Evolutionary conservation across 2,113 vertebrate genomes (phyloP).

Genomic region (Calonectris borealis): DNA sequence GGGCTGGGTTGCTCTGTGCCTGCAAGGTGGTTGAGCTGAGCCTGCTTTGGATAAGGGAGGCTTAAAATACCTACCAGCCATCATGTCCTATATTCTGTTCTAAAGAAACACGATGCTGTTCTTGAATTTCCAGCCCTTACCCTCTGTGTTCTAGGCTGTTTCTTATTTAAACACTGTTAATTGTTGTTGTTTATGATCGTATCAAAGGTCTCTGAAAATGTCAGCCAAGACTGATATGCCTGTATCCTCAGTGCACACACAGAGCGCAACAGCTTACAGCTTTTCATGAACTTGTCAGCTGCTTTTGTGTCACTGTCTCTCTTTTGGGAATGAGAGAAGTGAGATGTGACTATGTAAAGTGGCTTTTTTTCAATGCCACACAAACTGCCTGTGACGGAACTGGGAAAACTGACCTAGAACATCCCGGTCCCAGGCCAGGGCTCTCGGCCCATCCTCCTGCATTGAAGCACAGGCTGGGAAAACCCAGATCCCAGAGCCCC

Average conservation of each 20-base stretch:
- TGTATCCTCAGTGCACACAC: background rate
- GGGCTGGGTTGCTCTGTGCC: background rate
- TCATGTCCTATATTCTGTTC: background rate
- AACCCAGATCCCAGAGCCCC: background rate
- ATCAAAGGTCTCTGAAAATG: background rate
- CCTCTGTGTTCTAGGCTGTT: background rate
- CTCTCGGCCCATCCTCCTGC: fast-evolving
- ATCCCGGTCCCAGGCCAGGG: background rate
- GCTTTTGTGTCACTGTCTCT: background rate
- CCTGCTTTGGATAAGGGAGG: background rate
- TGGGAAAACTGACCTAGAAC: background rate
- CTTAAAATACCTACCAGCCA: background rate
- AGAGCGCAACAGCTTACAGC: background rate
- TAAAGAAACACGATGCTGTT: background rate
- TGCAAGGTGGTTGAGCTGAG: background rate
- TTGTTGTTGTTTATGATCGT: background rate
- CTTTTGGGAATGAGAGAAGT: background rate
- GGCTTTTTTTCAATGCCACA: background rate
- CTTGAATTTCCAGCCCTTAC: background rate
- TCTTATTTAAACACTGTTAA: background rate
- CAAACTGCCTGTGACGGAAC: background rate
- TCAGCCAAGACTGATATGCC: background rate
- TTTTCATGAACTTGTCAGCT: background rate
- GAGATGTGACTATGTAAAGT: background rate
- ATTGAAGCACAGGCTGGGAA: fast-evolving